A percentile compares a stretch with the other conserved stretches of the same genome.
phyloP scores from a whole-genome alignment of 1,140 invertebrate species.

The Argopecten irradians region DNA sequence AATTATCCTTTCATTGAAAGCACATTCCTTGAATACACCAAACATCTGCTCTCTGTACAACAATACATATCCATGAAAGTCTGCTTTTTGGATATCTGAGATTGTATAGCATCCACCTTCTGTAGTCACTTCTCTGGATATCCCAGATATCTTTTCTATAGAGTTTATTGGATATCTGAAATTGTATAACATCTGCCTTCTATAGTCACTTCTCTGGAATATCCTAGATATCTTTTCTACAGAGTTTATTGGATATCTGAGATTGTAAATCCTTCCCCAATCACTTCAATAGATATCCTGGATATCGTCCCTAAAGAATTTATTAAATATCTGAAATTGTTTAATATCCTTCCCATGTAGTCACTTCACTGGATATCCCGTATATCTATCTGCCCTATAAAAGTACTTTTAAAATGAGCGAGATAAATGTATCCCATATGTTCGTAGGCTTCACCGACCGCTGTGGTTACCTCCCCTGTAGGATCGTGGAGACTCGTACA shows the following conservation, averaged over 20 bases:
- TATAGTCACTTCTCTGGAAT: no score
- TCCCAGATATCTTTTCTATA: no score
- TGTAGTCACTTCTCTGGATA: no score
- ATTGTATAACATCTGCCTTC: no score
- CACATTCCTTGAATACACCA: no score
- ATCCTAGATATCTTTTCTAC: background rate
- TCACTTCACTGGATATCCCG: background rate
- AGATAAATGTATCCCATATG: conserved; percentile 79
- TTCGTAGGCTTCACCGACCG: conserved; percentile 74
- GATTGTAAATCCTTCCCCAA: background rate
- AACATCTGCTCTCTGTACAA: no score
- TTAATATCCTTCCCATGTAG: background rate
- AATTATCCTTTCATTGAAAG: no score
- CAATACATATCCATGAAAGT: no score
- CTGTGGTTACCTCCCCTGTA: conserved; percentile 63
- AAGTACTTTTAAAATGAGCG: conserved; percentile 76
- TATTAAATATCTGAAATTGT: background rate
- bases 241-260: background rate
- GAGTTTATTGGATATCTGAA: no score
- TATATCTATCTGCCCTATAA: conserved; percentile 50
- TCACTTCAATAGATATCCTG: background rate
- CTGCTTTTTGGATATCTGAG: no score
- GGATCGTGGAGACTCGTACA: conserved; percentile 73
- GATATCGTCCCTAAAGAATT: no score
- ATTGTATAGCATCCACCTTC: no score